Evolutionary conservation across 2,797 vertebrate genomes (phyloP).

Genomic region (Phalloptychus januarius): DNA sequence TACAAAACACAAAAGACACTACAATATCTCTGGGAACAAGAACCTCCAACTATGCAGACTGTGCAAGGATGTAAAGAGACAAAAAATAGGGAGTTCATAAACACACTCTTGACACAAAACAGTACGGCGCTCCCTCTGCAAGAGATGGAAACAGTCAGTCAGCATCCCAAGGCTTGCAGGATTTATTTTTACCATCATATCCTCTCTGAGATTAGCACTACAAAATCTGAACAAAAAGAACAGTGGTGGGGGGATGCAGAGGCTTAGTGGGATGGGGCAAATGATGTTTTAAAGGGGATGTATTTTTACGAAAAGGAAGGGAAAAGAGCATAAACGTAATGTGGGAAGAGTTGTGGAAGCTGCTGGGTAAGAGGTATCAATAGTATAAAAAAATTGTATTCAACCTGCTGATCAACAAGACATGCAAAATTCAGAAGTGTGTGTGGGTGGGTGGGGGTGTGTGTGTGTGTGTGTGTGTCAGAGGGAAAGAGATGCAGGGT

Average conservation of each 20-base stretch:
- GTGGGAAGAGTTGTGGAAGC: neutral
- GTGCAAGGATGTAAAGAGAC: neutral
- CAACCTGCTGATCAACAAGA: neutral
- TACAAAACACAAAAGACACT: neutral
- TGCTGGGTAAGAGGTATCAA: neutral
- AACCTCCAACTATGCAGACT: neutral
- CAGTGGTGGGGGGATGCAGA: neutral
- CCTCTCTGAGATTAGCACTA: neutral
- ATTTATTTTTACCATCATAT: constrained; percentile 17
- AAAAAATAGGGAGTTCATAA: neutral
- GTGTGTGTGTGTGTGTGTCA: no score
- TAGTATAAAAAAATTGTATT: neutral
- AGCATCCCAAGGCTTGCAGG: constrained; percentile 4
- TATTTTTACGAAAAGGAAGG: neutral
- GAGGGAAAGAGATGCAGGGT: neutral
- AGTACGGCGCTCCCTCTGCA: constrained; percentile 1
- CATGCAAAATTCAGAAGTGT: neutral
- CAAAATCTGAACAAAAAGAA: neutral
- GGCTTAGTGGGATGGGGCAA: neutral
- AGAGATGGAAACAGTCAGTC: constrained; percentile 12
- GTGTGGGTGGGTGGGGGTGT: neutral
- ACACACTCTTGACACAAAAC: neutral
- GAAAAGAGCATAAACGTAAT: neutral
- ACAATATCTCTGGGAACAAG: neutral
- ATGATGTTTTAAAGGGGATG: neutral